Percentiles rank a stretch among this genome's conserved stretches.
Conservation (phyloP, 2,797 vertebrate genomes). For the Huso huso region DNA sequence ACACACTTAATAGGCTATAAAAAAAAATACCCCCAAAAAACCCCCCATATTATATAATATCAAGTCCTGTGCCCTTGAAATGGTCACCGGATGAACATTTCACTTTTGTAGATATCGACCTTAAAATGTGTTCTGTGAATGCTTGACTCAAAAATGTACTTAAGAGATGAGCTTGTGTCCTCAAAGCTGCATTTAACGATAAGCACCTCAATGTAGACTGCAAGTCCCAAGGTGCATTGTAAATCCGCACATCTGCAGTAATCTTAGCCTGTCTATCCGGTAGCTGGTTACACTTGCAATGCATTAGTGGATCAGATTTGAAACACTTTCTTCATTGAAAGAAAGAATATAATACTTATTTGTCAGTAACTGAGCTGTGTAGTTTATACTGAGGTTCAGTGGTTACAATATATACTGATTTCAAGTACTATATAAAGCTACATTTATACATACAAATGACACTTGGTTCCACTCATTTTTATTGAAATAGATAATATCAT, state of each 20-base stretch:
- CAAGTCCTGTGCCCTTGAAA: too few species aligned
- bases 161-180: neutral
- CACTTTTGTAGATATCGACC: too few species aligned
- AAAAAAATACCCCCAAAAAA: too few species aligned
- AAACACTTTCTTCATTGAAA: constrained; percentile 24
- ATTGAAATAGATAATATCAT: neutral
- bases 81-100: too few species aligned
- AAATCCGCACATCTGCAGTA: constrained; percentile 23
- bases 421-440: constrained; percentile 1
- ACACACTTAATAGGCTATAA: too few species aligned
- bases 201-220: constrained; percentile 18
- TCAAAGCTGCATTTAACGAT: constrained; percentile 9
- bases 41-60: too few species aligned
- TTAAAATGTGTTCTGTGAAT: too few species aligned
- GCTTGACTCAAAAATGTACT: too few species aligned
- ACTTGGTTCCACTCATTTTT: neutral
- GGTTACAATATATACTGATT: constrained; percentile 3
- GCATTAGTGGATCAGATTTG: constrained; percentile 15
- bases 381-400: constrained; percentile 3
- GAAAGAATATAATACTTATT: constrained; percentile 13
- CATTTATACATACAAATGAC: neutral
- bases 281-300: constrained; percentile 13
- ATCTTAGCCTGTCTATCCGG: constrained; percentile 16
- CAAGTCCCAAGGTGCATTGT: constrained; percentile 2
- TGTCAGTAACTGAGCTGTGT: constrained; percentile 11